Percentiles rank a stretch among this genome's conserved stretches.
phyloP scores from a whole-genome alignment of 2,797 vertebrate species.

The Arnoldichthys spilopterus region DNA sequence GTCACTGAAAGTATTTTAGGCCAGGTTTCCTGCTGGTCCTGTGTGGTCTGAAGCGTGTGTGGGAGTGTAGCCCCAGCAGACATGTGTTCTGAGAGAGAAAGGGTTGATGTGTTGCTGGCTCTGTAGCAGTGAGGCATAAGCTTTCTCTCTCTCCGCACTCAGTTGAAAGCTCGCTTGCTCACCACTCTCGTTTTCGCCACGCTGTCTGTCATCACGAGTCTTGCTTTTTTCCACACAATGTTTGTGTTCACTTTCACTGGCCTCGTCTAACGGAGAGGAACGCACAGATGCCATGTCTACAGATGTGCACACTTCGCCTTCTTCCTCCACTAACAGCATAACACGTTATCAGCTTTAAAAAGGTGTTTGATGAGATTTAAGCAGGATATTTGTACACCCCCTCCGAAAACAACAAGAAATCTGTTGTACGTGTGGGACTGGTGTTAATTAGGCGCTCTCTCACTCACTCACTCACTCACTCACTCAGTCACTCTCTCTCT shows the following conservation, averaged over 20 bases:
- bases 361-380: conserved; percentile 38
- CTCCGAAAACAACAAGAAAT: too few relatives aligned
- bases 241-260: not conserved
- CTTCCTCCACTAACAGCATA: too few relatives aligned
- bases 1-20: too few relatives aligned
- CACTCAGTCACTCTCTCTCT: not conserved
- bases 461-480: not conserved
- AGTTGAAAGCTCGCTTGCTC: not conserved
- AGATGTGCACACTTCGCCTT: not conserved
- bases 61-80: not conserved
- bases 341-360: not conserved
- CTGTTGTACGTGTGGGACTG: conserved; percentile 58
- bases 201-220: conserved; percentile 1
- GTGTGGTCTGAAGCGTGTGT: too few relatives aligned
- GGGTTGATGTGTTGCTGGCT: not conserved
- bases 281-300: not conserved
- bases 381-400: conserved; percentile 41
- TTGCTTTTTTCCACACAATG: not conserved
- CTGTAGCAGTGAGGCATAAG: not conserved
- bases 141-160: not conserved
- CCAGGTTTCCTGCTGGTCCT: too few relatives aligned
- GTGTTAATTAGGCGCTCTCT: conserved; percentile 58
- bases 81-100: not conserved
- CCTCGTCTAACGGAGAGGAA: not conserved
- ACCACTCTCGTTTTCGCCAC: not conserved